Percentiles rank a stretch among this genome's conserved stretches.
Conservation (phyloP, 2,888 invertebrate genomes). For the Drosophila kuntzei region DNA sequence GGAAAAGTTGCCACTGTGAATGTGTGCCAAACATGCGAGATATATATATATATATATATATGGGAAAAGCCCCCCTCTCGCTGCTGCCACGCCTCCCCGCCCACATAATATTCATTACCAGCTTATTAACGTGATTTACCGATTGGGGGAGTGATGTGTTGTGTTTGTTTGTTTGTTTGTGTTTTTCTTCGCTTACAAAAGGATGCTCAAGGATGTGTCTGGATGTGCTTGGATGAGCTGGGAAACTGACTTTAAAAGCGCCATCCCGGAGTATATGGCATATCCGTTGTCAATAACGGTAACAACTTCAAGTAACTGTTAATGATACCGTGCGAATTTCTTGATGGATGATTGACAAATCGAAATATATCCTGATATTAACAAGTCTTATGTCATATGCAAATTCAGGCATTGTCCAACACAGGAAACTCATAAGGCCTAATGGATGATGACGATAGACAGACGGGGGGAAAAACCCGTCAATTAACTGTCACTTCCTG, state of each 20-base stretch:
- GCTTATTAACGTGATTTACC: conserved; percentile 80
- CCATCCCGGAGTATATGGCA: conserved; percentile 48
- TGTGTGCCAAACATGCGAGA: conserved; percentile 79
- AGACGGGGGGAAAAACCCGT: conserved; percentile 19
- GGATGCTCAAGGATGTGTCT: conserved; percentile 50
- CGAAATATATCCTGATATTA: background rate
- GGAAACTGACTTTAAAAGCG: conserved; percentile 79
- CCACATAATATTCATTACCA: conserved; percentile 73
- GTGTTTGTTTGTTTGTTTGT: conserved; percentile 17
- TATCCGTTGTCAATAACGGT: conserved; percentile 75
- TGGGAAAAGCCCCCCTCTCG: conserved; percentile 1
- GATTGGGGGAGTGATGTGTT: conserved; percentile 68
- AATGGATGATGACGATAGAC: background rate
- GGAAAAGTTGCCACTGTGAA: conserved; percentile 49
- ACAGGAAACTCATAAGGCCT: conserved; percentile 34
- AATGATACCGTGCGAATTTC: conserved; percentile 72
- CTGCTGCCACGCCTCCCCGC: conserved; percentile 6
- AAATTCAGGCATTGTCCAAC: conserved; percentile 36
- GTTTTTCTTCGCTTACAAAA: conserved; percentile 24
- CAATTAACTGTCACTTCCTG: conserved; percentile 78
- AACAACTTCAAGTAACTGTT: conserved; percentile 44
- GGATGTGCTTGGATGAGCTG: conserved; percentile 51
- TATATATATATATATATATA: conserved; percentile 21
- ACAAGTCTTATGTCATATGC: conserved; percentile 44
- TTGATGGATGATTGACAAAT: conserved; percentile 63